A percentile compares a stretch with the other conserved stretches of the same genome.
phyloP scores from a whole-genome alignment of 2,888 invertebrate genomes.

The Macrosoma leucophasiata region DNA sequence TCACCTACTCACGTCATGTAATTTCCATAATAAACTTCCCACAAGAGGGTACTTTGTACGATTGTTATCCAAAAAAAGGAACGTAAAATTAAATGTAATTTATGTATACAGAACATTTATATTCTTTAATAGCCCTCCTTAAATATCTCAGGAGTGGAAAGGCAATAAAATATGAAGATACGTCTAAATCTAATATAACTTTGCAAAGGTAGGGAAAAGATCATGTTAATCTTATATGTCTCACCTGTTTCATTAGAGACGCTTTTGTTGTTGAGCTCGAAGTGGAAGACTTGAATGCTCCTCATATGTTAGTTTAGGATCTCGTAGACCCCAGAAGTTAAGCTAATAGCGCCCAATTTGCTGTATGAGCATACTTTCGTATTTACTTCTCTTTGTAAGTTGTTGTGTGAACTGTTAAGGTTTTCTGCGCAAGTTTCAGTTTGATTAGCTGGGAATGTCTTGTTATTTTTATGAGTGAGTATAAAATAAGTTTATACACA shows the following conservation, averaged over 20 bases:
- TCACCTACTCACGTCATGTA: slow-evolving; percentile 13
- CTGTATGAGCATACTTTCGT: slow-evolving; percentile 15
- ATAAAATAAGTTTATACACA: too few relatives aligned
- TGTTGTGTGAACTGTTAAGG: background rate
- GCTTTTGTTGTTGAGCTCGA: slow-evolving; percentile 20
- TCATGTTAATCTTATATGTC: too few relatives aligned
- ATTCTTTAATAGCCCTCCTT: slow-evolving; percentile 6
- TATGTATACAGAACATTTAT: slow-evolving; percentile 12
- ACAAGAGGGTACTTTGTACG: slow-evolving; percentile 15
- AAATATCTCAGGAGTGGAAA: too few relatives aligned
- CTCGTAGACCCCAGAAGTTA: slow-evolving; percentile 22
- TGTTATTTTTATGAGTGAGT: too few relatives aligned
- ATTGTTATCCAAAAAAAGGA: slow-evolving; percentile 17
- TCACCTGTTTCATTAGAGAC: too few relatives aligned
- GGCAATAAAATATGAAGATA: too few relatives aligned
- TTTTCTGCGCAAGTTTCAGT: too few relatives aligned
- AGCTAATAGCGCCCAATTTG: slow-evolving; percentile 28
- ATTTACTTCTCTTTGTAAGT: background rate
- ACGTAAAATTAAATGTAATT: slow-evolving; percentile 19
- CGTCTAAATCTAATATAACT: too few relatives aligned
- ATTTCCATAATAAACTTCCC: slow-evolving; percentile 19
- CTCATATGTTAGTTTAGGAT: slow-evolving; percentile 30
- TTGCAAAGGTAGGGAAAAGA: too few relatives aligned
- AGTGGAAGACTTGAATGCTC: slow-evolving; percentile 22
- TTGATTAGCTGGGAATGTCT: too few relatives aligned